Evolutionary conservation across 2,797 vertebrate genomes (phyloP), one percentile per base, ranked within the genome.

Genomic region (Sternotherus odoratus): DNA sequence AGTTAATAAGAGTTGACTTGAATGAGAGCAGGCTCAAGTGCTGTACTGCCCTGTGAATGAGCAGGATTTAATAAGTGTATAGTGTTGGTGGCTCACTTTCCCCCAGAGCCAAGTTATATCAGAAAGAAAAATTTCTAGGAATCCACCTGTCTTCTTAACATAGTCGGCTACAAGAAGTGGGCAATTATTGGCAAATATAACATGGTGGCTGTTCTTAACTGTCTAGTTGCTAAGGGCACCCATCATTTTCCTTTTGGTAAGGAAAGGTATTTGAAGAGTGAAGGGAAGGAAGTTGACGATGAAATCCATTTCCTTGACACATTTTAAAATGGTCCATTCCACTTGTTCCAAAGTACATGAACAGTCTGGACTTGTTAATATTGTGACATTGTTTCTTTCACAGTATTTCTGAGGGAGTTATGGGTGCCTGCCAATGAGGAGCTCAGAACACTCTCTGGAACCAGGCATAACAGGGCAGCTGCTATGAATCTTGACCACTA

Each of bases 331-430:
- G 77, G 15, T 46, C 19, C 86, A 24, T 57, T 96, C 77, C 6
- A 79, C 50, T 86, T 26, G 69, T 92, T 97, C 94, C 92, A 94
- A 95, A 93, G 88, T 23, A 96, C 85, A 83, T 74, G 92, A 96
- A 91, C 91, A 93, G 12, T 48, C 43, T 28, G 96, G 92, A 90
- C 89, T 96, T 95, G 87, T 79, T 93, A 88, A n/a, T 33, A 82
- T 85, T 79, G 82, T 86, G 90, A 95, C 91, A 95, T 88, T 87
- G n/a, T 92, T 95, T 46, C 19, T 95, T 96, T 60, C 66, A 39
- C 94, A 97, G 81, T 93, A 95, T 89, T 97, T 96, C 82, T 91
- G 56, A 95, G 90, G 88, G 75, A 95, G 95, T 95, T 95, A 93
- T 96, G 82, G 79, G 85, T 95, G 97, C 87, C 93, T 92, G 89